These are phyloP conservation scores for Gallinago undulata DNA, from an alignment of 2,113 vertebrate species.

Conservation along the genomic window DNA sequence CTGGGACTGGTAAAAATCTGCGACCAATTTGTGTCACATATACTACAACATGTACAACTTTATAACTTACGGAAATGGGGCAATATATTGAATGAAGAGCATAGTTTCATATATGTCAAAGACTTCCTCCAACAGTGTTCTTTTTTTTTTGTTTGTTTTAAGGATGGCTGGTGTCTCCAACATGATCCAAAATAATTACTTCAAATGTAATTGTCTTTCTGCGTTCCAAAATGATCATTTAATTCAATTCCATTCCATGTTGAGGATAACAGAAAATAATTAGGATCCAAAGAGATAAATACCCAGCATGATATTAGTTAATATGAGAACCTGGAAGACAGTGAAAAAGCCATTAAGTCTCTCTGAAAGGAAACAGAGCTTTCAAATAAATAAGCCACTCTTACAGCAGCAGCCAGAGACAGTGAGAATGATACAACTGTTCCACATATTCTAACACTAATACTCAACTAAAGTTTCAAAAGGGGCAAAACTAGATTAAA, in stretches of 20 bases:
- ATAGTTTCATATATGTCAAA: constrained; percentile 71
- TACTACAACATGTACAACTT: constrained; percentile 68
- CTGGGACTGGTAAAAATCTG: constrained; percentile 46
- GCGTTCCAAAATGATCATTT: constrained; percentile 51
- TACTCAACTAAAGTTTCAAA: neutral
- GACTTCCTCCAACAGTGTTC: constrained; percentile 64
- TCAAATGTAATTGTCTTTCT: constrained; percentile 60
- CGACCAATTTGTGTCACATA: constrained; percentile 60
- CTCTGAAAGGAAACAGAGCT: constrained; percentile 55
- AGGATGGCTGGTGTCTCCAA: constrained; percentile 64
- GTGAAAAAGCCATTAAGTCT: constrained; percentile 71
- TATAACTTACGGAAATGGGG: constrained; percentile 72
- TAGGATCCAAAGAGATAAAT: constrained; percentile 74
- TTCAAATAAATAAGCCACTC: constrained; percentile 58
- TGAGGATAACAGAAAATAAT: constrained; percentile 71
- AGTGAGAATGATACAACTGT: neutral
- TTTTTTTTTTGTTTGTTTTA: constrained; percentile 46
- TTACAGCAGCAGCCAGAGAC: constrained; percentile 24
- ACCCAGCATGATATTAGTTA: constrained; percentile 74
- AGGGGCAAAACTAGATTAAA: neutral
- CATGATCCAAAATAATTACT: constrained; percentile 65
- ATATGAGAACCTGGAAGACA: constrained; percentile 75
- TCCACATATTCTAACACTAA: neutral
- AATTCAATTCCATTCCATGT: constrained; percentile 69
- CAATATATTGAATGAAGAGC: constrained; percentile 73